phyloP scores from a whole-genome alignment of 2,113 vertebrate species.

The Calonectris borealis region DNA sequence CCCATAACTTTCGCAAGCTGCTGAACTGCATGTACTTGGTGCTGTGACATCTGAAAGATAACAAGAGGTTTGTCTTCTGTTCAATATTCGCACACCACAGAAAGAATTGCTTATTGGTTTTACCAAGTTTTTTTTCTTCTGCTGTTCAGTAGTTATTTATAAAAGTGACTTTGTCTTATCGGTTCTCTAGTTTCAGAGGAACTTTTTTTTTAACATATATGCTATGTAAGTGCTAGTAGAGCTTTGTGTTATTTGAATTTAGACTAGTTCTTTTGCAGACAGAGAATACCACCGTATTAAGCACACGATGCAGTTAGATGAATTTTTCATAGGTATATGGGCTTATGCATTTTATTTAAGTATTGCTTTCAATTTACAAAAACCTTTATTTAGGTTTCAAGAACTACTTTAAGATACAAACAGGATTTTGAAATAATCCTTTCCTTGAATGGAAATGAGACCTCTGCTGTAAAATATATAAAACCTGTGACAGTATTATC shows the following conservation, averaged over 20 bases:
- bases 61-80: background rate
- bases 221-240: background rate
- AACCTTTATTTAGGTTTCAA: background rate
- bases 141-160: background rate
- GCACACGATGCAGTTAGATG: background rate
- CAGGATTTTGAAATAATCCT: background rate
- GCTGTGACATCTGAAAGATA: conserved; percentile 92
- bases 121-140: background rate
- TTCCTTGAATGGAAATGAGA: background rate
- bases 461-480: background rate
- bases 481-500: background rate
- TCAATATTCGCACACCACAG: background rate
- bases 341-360: background rate
- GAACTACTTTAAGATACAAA: background rate
- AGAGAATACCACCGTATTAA: background rate
- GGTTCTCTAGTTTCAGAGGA: background rate
- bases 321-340: background rate
- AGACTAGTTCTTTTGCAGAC: background rate
- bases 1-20: conserved; percentile 99
- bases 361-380: background rate
- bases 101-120: background rate
- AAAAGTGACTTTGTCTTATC: background rate
- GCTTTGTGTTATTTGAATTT: background rate
- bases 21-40: conserved; percentile 96
- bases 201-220: background rate